Evolutionary conservation across 2,888 invertebrate genomes (phyloP), one percentile per base, ranked within the genome.

Genomic region (Oscheius sp.): DNA sequence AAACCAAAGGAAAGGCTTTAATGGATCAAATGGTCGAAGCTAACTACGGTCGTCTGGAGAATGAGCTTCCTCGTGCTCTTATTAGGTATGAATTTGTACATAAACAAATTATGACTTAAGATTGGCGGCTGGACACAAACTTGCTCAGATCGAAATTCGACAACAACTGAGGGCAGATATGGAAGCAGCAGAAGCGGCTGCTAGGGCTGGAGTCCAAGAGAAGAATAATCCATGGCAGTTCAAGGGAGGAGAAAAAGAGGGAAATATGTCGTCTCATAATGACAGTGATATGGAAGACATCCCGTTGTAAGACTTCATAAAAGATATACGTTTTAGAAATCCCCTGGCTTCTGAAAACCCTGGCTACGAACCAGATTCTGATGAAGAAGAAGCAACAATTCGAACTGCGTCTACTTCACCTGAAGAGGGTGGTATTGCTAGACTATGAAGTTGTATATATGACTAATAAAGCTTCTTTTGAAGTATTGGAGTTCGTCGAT

Each of bases 1-100:
- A 83, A 41, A 81, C 76, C 17, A 76, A 76, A 63, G 78, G 76
- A 59, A 78, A 78, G 44, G 81, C 82, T 12, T 68, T 83, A n/a
- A 76, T 81, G 74, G 83, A 83, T 64, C 82, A 79, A 28, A 82
- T 83, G 74, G 75, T 82, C 6, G 81, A 83, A 49, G 75, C 75
- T 2, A 80, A 82, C 44, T 82, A 80, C 63, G 78, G 78, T 38
- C 64, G 80, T 36, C 36, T 81, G 24, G 82, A 82, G 56, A 80
- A 78, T 64, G 77, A 75, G 30, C 59, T 82, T 22, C 82, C 82
- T 22, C 70, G 72, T 41, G 81, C 82, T 4, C 64, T 82, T n/a
- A 76, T 80, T 36, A 78, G 75, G 41, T 41, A 41, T 20, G 12
- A 17, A 41, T 17, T 3, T 20, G n/a, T 41, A 14, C 20, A 9